Evolutionary conservation across 2,888 invertebrate species (phyloP).

Genomic region (Stratiomys singularior): DNA sequence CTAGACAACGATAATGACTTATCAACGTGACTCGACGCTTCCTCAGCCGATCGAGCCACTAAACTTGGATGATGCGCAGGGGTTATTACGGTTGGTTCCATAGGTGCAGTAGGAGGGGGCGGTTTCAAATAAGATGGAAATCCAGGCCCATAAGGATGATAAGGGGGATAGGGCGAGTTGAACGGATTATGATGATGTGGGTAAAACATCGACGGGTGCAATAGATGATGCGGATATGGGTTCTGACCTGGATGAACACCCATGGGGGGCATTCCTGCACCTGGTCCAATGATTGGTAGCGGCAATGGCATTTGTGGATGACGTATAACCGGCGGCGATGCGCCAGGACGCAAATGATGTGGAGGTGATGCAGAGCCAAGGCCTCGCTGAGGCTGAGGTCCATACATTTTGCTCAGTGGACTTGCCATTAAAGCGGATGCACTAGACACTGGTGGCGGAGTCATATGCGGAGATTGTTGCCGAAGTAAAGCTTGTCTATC

Average conservation of each 20-base stretch:
- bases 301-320: slow-evolving; percentile 67
- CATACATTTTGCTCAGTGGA: slow-evolving; percentile 65
- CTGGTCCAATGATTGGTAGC: slow-evolving; percentile 64
- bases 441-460: slow-evolving; percentile 66
- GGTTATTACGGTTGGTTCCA: slow-evolving; percentile 63
- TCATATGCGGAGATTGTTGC: slow-evolving; percentile 66
- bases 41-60: slow-evolving; percentile 51
- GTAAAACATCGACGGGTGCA: slow-evolving; percentile 77
- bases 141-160: slow-evolving; percentile 67
- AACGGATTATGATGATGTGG: slow-evolving; percentile 75
- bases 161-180: slow-evolving; percentile 70
- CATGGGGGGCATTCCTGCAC: slow-evolving; percentile 63
- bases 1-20: slow-evolving; percentile 51
- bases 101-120: slow-evolving; percentile 61
- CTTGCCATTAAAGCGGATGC: slow-evolving; percentile 65
- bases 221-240: slow-evolving; percentile 75
- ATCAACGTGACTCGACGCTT: slow-evolving; percentile 65
- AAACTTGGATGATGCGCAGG: slow-evolving; percentile 58
- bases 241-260: slow-evolving; percentile 80
- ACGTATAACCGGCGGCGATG: slow-evolving; percentile 69
- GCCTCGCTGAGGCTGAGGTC: slow-evolving; percentile 61
- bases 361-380: slow-evolving; percentile 65
- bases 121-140: slow-evolving; percentile 65
- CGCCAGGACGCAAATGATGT: slow-evolving; percentile 65
- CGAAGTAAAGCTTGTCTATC: slow-evolving; percentile 64